Conservation (phyloP, 2,113 vertebrate genomes). For the Coptodon rendalli region DNA sequence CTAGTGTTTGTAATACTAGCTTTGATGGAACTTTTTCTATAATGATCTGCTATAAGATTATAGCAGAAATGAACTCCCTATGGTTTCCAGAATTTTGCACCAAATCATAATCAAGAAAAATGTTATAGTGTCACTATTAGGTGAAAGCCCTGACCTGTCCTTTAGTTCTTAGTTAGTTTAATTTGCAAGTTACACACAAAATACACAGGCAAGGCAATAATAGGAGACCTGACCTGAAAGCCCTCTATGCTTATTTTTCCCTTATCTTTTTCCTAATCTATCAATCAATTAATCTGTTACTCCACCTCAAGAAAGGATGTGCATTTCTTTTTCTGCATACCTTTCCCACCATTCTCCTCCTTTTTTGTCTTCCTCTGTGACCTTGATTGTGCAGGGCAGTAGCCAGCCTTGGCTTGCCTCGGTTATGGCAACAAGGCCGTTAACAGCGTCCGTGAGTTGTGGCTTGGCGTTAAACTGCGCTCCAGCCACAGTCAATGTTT, state of each 20-base stretch:
- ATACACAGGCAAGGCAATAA: neutral
- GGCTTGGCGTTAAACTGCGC: slow-evolving; percentile 64
- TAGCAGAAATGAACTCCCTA: neutral
- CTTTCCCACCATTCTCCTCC: neutral
- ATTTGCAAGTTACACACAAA: neutral
- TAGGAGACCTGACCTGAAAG: neutral
- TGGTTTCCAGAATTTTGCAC: neutral
- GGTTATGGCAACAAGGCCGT: slow-evolving; percentile 26
- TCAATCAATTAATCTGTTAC: neutral
- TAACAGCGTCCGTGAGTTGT: slow-evolving; percentile 63
- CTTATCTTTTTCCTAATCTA: neutral
- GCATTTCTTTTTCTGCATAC: neutral
- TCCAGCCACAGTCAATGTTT: slow-evolving; percentile 71
- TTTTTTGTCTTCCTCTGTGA: neutral
- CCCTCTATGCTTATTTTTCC: neutral
- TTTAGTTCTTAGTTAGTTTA: neutral
- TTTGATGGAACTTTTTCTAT: neutral
- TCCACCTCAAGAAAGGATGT: neutral
- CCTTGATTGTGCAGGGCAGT: slow-evolving; percentile 10
- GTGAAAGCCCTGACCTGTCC: neutral
- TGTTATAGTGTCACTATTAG: neutral
- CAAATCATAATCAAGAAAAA: neutral
- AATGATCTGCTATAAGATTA: neutral
- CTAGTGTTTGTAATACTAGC: neutral
- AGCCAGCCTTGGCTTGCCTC: slow-evolving; percentile 42